Percentiles rank a stretch among this genome's conserved stretches.
phyloP scores from a whole-genome alignment of 37 sponge, comb jelly and placozoan genomes.

The Chondrosia reniformis region DNA sequence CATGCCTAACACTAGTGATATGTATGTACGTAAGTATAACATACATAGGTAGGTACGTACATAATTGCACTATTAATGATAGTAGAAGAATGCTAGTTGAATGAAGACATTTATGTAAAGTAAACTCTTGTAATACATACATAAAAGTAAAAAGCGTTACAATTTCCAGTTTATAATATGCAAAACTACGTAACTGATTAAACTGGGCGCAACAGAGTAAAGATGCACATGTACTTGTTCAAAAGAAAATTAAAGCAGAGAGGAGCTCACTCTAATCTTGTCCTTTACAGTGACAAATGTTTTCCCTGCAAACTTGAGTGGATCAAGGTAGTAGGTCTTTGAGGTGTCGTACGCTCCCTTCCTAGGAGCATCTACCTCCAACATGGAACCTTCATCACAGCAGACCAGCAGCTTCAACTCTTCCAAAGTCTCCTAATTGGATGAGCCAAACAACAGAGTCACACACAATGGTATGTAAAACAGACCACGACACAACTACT shows the following conservation, averaged over 20 bases:
- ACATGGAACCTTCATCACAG: constrained; percentile 80
- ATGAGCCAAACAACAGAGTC: neutral
- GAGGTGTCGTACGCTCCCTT: constrained; percentile 43
- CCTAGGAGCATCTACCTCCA: constrained; percentile 66
- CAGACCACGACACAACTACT: neutral
- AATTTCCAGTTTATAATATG: too few relatives aligned
- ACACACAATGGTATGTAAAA: too few relatives aligned
- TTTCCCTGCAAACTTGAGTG: constrained; percentile 19
- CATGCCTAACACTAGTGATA: neutral
- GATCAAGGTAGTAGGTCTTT: constrained; percentile 64
- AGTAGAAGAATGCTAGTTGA: too few relatives aligned
- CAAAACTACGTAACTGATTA: too few relatives aligned
- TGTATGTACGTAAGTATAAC: neutral
- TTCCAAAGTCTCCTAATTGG: neutral
- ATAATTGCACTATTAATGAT: too few relatives aligned
- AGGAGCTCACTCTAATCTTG: constrained; percentile 60
- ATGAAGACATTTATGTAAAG: too few relatives aligned
- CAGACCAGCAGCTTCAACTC: constrained; percentile 63
- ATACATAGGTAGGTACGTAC: neutral
- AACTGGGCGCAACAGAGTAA: too few relatives aligned
- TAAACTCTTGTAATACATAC: too few relatives aligned
- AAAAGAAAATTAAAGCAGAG: too few relatives aligned
- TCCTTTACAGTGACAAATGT: constrained; percentile 75
- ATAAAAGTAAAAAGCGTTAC: too few relatives aligned
- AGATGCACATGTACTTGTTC: too few relatives aligned